phyloP scores from a whole-genome alignment of 1,140 invertebrate genomes.

The Lasioglossum albipes region DNA sequence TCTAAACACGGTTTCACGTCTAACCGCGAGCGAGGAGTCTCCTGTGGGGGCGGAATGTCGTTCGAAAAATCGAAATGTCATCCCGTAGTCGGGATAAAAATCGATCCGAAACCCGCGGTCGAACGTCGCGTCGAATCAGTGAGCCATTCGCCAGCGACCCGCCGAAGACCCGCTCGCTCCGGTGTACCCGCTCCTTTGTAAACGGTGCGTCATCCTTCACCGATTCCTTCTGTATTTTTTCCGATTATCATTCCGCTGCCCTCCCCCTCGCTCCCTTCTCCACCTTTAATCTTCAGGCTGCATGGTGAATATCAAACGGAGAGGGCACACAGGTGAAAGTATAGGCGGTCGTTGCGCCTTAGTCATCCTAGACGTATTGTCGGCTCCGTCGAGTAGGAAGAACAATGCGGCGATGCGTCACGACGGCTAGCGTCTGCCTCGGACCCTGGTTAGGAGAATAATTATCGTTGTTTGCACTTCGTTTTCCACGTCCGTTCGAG shows the following conservation, averaged over 20 bases:
- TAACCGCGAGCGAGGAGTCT: background rate
- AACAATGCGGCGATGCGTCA: conserved; percentile 61
- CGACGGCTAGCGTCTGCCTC: conserved; percentile 37
- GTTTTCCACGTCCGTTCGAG: conserved; percentile 29
- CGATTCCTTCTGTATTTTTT: conserved; percentile 43
- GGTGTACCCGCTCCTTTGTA: background rate
- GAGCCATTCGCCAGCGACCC: no score
- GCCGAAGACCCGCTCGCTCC: no score
- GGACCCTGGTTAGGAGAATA: conserved; percentile 30
- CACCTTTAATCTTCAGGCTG: background rate
- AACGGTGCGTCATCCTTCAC: conserved; percentile 30
- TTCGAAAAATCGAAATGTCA: conserved; percentile 28
- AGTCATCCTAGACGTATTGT: conserved; percentile 61
- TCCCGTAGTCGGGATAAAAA: background rate
- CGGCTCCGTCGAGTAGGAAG: conserved; percentile 43
- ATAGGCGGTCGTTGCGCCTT: conserved; percentile 37
- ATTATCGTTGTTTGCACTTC: conserved; percentile 57
- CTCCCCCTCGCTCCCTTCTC: background rate
- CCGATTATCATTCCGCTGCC: conserved; percentile 40
- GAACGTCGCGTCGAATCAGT: conserved; percentile 25
- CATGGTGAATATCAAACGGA: conserved; percentile 47
- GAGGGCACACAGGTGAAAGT: conserved; percentile 56
- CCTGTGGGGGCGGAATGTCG: background rate
- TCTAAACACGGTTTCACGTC: background rate
- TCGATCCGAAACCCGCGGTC: background rate